phyloP scores from a whole-genome alignment of 2,113 vertebrate species.

The Aplodontia rufa region DNA sequence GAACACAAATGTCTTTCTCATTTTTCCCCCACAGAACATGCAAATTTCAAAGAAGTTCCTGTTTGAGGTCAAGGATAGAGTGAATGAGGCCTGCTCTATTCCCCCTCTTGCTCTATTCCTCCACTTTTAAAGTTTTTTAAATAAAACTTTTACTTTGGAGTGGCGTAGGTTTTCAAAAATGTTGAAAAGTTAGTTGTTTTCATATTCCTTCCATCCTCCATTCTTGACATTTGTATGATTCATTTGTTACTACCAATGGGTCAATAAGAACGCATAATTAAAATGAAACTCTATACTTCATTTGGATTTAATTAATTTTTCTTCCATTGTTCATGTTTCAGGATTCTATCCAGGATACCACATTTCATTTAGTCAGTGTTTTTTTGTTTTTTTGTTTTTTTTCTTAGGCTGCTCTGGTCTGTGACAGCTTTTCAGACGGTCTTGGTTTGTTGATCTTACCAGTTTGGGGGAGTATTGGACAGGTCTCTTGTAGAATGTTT shows the following conservation, averaged over 20 bases:
- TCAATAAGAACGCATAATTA: background rate
- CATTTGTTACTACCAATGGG: background rate
- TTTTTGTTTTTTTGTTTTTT: too few species aligned
- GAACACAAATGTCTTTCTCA: background rate
- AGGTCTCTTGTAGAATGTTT: background rate
- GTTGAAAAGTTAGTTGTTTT: background rate
- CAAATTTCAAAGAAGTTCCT: background rate
- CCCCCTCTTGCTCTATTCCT: background rate
- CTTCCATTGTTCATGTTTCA: background rate
- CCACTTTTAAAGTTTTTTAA: background rate
- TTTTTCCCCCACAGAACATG: background rate
- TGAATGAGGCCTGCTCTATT: background rate
- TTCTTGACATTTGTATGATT: background rate
- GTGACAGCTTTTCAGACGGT: background rate
- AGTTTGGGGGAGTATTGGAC: background rate
- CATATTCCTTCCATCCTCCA: rapidly evolving
- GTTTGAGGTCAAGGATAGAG: background rate
- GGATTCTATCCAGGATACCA: background rate
- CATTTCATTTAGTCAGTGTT: background rate
- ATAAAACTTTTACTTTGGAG: background rate
- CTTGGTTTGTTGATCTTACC: background rate
- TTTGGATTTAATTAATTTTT: background rate
- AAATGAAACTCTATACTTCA: background rate
- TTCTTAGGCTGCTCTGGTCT: background rate
- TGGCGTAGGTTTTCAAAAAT: background rate